phyloP scores from a whole-genome alignment of 2,888 invertebrate species.

The Tolmerus cingulatus region DNA sequence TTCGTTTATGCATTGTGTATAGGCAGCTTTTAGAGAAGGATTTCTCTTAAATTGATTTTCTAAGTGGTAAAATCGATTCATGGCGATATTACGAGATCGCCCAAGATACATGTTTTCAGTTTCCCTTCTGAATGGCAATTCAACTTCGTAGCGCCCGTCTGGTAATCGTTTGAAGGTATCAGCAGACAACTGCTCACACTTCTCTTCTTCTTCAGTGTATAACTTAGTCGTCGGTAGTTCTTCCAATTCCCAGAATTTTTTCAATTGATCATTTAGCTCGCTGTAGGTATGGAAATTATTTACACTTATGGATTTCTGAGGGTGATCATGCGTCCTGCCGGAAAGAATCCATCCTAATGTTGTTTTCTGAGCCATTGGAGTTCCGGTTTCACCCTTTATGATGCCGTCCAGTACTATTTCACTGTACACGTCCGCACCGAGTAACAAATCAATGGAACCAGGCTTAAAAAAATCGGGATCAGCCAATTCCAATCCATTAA shows the following conservation, averaged over 20 bases:
- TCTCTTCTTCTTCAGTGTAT: neutral
- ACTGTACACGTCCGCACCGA: neutral
- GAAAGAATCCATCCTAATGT: neutral
- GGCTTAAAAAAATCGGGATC: neutral
- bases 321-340: neutral
- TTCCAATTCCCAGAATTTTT: neutral
- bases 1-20: slow-evolving; percentile 50
- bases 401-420: neutral
- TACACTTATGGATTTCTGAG: neutral
- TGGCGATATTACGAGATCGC: too few relatives aligned
- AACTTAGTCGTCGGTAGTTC: neutral
- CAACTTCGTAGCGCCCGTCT: neutral
- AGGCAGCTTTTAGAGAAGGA: slow-evolving; percentile 4
- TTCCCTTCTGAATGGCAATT: too few relatives aligned
- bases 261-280: neutral
- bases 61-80: neutral
- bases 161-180: neutral
- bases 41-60: neutral
- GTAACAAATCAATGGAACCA: neutral
- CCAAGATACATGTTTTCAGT: too few relatives aligned
- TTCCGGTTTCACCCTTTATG: neutral
- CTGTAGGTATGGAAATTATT: neutral
- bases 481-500: neutral
- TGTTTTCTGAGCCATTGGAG: neutral
- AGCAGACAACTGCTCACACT: neutral